Evolutionary conservation across 2,113 vertebrate species (phyloP).

Genomic region (Spilogale gracilis): DNA sequence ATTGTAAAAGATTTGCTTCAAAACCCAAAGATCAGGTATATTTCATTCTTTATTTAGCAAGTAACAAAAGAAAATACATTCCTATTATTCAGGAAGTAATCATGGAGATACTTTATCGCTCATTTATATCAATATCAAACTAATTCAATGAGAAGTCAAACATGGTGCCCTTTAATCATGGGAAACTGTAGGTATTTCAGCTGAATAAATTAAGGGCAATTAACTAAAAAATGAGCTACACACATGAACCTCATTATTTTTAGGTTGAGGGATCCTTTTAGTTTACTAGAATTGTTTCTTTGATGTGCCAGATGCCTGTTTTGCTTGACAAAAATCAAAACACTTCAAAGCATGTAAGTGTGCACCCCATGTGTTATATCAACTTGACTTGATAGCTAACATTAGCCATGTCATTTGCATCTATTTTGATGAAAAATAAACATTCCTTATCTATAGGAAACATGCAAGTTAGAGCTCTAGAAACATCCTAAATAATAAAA

Average conservation of each 20-base stretch:
- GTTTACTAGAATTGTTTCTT: constrained; percentile 69
- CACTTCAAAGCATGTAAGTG: background rate
- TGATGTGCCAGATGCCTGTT: constrained; percentile 79
- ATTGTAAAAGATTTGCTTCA: constrained; percentile 66
- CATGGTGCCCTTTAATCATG: constrained; percentile 86
- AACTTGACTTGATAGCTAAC: constrained; percentile 15
- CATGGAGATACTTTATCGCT: constrained; percentile 79
- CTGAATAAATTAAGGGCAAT: constrained; percentile 87
- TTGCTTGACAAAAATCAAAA: constrained; percentile 60
- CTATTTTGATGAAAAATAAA: background rate
- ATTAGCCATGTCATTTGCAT: background rate
- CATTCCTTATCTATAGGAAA: background rate
- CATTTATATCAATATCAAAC: constrained; percentile 86
- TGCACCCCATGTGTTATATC: background rate
- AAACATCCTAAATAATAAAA: constrained; percentile 1
- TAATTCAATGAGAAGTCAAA: constrained; percentile 86
- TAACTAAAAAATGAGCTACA: constrained; percentile 84
- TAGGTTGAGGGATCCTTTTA: constrained; percentile 80
- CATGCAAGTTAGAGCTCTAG: background rate
- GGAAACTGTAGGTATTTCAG: constrained; percentile 79
- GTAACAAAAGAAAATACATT: constrained; percentile 82
- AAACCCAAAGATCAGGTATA: constrained; percentile 77
- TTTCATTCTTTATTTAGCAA: constrained; percentile 83
- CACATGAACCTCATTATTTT: constrained; percentile 87
- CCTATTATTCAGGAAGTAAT: constrained; percentile 84